Conservation (phyloP, 2,113 vertebrate species). For the Regulus satrapa region DNA sequence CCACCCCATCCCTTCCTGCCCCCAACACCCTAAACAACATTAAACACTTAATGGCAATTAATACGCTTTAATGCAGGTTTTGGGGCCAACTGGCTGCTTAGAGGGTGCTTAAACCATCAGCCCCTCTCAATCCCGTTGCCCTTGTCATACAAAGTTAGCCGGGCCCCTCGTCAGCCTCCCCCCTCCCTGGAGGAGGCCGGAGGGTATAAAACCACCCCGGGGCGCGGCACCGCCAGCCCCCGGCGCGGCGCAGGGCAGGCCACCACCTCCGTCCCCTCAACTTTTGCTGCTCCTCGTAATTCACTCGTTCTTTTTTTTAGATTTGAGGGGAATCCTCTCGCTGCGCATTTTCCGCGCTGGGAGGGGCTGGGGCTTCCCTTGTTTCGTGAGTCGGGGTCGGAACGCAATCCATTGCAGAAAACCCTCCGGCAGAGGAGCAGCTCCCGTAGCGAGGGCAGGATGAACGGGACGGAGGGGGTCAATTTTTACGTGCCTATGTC, state of each 20-base stretch:
- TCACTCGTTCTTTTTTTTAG: accelerated
- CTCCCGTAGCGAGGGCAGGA: conserved; percentile 9
- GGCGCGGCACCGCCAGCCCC: background rate
- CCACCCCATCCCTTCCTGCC: background rate
- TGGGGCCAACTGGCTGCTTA: conserved; percentile 67
- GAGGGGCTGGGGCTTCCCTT: background rate
- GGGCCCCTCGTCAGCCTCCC: conserved; percentile 56
- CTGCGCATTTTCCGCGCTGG: background rate
- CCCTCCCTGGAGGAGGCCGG: background rate
- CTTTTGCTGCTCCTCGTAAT: background rate
- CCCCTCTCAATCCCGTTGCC: conserved; percentile 69
- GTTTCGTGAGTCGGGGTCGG: background rate
- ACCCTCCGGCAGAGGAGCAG: background rate
- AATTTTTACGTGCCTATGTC: conserved; percentile 83
- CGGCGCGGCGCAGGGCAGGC: background rate
- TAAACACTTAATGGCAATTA: conserved; percentile 71
- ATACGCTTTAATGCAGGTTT: conserved; percentile 65
- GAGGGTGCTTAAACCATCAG: conserved; percentile 65
- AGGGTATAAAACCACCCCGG: conserved; percentile 62
- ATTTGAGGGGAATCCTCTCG: accelerated
- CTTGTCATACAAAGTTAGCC: conserved; percentile 62
- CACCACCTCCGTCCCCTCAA: background rate
- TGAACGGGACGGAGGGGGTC: conserved; percentile 80
- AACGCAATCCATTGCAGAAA: background rate
- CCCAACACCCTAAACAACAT: conserved; percentile 52